Conservation (phyloP, 2,888 invertebrate species). For the Rhagonycha fulva region DNA sequence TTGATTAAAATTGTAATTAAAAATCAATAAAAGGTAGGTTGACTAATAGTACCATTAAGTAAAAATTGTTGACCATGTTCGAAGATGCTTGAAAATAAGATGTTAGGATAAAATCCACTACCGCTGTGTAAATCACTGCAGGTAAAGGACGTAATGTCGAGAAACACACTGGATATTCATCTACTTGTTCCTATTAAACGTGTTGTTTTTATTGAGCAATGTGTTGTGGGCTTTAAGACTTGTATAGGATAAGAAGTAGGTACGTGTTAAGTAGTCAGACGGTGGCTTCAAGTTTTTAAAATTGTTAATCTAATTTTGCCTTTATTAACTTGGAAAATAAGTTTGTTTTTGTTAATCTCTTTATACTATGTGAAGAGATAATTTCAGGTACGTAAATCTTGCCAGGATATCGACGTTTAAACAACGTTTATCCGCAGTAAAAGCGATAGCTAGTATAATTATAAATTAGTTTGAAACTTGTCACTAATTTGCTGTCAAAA, state of each 20-base stretch:
- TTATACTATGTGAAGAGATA: conserved; percentile 37
- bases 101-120: conserved; percentile 47
- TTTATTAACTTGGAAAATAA: conserved; percentile 18
- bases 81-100: conserved; percentile 50
- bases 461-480: conserved; percentile 53
- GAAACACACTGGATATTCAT: conserved; percentile 22
- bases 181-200: neutral
- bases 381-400: conserved; percentile 51
- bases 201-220: conserved; percentile 35
- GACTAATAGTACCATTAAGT: conserved; percentile 53
- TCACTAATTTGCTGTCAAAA: conserved; percentile 55
- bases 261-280: conserved; percentile 45
- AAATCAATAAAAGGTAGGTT: conserved; percentile 42
- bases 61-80: conserved; percentile 49
- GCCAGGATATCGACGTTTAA: conserved; percentile 48
- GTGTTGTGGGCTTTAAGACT: conserved; percentile 44
- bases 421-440: conserved; percentile 51
- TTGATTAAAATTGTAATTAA: conserved; percentile 38
- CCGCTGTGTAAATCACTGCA: conserved; percentile 50
- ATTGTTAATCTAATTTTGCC: conserved; percentile 29
- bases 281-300: conserved; percentile 40
- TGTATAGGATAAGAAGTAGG: conserved; percentile 47
- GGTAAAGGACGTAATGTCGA: conserved; percentile 21
- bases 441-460: conserved; percentile 52
- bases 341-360: conserved; percentile 27